phyloP scores from a whole-genome alignment of 2,797 vertebrate genomes.

The Thripadectes ignobilis region DNA sequence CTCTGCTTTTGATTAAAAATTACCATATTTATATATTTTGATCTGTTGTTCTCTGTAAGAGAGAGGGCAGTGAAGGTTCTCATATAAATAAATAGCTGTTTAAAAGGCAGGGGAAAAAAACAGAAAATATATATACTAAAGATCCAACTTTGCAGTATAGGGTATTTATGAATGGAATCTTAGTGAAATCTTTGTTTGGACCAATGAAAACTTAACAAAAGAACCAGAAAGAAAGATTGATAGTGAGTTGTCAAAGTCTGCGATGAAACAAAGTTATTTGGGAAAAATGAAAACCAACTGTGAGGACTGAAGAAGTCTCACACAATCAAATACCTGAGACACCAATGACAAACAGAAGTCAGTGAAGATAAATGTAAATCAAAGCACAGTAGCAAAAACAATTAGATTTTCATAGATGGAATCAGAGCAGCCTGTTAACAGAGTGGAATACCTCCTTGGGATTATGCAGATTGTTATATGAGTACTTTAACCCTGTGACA shows the following conservation, averaged over 20 bases:
- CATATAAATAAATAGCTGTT: not conserved
- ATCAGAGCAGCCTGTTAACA: not conserved
- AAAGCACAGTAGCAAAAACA: not conserved
- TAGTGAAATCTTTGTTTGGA: not conserved
- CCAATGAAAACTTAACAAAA: not conserved
- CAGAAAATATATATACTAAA: not conserved
- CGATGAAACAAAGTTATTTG: not conserved
- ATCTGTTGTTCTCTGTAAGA: not conserved
- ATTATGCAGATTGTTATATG: not conserved
- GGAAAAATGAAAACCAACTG: not conserved
- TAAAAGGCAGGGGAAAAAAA: not conserved
- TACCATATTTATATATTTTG: not conserved
- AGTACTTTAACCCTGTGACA: not conserved
- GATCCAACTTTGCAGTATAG: not conserved
- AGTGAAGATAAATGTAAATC: not conserved
- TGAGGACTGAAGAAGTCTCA: not conserved
- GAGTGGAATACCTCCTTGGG: not conserved
- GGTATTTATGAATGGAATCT: not conserved
- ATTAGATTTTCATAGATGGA: not conserved
- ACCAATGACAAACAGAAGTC: not conserved
- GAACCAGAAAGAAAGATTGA: not conserved
- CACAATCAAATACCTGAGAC: not conserved
- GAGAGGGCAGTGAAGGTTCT: not conserved
- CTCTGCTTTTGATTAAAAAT: not conserved
- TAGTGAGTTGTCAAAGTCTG: not conserved